Evolutionary conservation across 2,113 vertebrate species (phyloP).

Genomic region (Progne subis): DNA sequence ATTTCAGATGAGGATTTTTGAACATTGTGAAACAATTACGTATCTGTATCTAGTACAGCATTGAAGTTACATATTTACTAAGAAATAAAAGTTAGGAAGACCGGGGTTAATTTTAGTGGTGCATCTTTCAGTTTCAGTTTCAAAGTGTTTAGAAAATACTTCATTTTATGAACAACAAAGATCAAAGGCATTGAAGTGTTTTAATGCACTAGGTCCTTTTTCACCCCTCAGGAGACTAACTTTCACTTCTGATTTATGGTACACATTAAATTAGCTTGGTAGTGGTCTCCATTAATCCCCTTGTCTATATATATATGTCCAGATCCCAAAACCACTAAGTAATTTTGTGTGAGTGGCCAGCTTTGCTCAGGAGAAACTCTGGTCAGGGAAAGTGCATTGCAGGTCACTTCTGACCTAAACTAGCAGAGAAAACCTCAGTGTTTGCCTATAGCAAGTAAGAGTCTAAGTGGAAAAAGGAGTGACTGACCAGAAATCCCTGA

Average conservation of each 20-base stretch:
- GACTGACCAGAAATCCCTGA: neutral
- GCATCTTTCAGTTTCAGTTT: neutral
- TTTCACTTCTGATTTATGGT: constrained; percentile 37
- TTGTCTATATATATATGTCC: neutral
- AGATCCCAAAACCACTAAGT: constrained; percentile 46
- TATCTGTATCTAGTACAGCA: neutral
- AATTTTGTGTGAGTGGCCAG: constrained; percentile 47
- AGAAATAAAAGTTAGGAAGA: neutral
- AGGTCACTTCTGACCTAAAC: neutral
- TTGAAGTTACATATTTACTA: neutral
- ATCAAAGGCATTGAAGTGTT: neutral
- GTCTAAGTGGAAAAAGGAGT: neutral
- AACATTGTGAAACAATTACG: neutral
- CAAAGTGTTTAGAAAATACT: neutral
- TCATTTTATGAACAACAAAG: neutral
- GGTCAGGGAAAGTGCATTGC: neutral
- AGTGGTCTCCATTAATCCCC: constrained; percentile 21
- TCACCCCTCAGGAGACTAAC: neutral
- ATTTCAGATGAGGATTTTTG: neutral
- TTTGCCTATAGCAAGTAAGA: neutral
- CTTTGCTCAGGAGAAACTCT: neutral
- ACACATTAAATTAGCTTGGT: constrained; percentile 39
- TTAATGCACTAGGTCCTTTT: neutral
- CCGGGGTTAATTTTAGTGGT: neutral
- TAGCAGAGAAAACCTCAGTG: neutral